Evolutionary conservation across 2,797 vertebrate species (phyloP).

Genomic region (Antennarius maculatus): DNA sequence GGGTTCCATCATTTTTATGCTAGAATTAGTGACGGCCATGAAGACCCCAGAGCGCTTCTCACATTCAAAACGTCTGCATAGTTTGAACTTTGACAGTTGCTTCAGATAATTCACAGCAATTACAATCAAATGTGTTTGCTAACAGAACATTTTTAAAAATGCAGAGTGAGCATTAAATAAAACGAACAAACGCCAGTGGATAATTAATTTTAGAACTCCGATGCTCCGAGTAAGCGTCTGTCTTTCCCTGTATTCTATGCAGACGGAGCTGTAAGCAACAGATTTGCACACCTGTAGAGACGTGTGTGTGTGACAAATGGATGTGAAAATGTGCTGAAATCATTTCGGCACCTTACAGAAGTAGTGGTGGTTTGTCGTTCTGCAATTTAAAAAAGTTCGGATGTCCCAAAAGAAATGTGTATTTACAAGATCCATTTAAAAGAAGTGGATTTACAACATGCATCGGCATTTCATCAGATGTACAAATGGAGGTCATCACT

Average conservation of each 20-base stretch:
- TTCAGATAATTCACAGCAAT: constrained; percentile 49
- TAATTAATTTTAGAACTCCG: constrained; percentile 14
- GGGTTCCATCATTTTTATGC: constrained; percentile 42
- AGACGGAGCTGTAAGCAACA: constrained; percentile 12
- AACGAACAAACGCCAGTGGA: neutral
- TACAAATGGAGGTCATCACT: constrained; percentile 69
- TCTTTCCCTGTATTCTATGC: constrained; percentile 49
- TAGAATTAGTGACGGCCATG: constrained; percentile 44
- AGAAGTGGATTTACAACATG: constrained; percentile 62
- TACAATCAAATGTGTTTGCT: constrained; percentile 23
- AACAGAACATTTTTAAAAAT: constrained; percentile 29
- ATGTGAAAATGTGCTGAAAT: constrained; percentile 29
- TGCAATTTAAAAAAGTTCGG: constrained; percentile 40
- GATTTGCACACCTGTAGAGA: constrained; percentile 21
- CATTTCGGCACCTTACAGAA: constrained; percentile 46
- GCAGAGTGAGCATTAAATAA: constrained; percentile 14
- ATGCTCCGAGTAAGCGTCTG: constrained; percentile 20
- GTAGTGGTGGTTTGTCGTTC: constrained; percentile 67
- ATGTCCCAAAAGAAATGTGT: constrained; percentile 47
- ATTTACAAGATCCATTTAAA: constrained; percentile 65
- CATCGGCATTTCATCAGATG: constrained; percentile 58
- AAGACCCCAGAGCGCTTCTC: constrained; percentile 57
- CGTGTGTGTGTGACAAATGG: constrained; percentile 33
- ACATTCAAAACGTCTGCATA: constrained; percentile 85
- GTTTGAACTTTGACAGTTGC: constrained; percentile 70